These are phyloP conservation scores for Drosophila mayaguana DNA, from an alignment of 2,888 invertebrate genomes.

Conservation along the genomic window DNA sequence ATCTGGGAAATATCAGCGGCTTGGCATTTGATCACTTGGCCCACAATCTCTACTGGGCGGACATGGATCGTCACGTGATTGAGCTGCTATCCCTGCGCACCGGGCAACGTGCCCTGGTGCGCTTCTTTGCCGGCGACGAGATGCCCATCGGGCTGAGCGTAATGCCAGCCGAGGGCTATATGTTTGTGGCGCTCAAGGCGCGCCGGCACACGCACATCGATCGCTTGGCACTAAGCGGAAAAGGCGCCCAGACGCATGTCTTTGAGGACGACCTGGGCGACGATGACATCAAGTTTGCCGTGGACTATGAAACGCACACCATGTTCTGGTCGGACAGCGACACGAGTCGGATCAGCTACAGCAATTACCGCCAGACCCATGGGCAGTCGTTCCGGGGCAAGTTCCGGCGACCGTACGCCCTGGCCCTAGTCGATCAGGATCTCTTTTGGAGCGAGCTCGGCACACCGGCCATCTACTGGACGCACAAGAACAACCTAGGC, in stretches of 20 bases:
- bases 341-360: conserved; percentile 88
- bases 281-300: conserved; percentile 83
- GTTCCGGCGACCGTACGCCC: conserved; percentile 86
- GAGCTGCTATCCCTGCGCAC: conserved; percentile 89
- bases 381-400: conserved; percentile 85
- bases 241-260: conserved; percentile 83
- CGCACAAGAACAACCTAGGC: conserved; percentile 85
- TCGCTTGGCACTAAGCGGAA: conserved; percentile 89
- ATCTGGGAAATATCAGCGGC: conserved; percentile 86
- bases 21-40: conserved; percentile 90
- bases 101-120: conserved; percentile 87
- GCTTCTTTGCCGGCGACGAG: conserved; percentile 87
- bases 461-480: conserved; percentile 88
- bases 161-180: conserved; percentile 85
- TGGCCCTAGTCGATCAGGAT: conserved; percentile 88
- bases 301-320: conserved; percentile 86
- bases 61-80: conserved; percentile 87
- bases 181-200: conserved; percentile 88
- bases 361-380: conserved; percentile 87
- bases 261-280: conserved; percentile 83
- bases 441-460: conserved; percentile 89
- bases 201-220: conserved; percentile 87
- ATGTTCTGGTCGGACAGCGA: conserved; percentile 90
- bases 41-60: conserved; percentile 91
- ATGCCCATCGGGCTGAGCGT: conserved; percentile 90